Evolutionary conservation across 2,888 invertebrate species (phyloP), one percentile per base, ranked within the genome.

Genomic region (Therioaphis trifolii): DNA sequence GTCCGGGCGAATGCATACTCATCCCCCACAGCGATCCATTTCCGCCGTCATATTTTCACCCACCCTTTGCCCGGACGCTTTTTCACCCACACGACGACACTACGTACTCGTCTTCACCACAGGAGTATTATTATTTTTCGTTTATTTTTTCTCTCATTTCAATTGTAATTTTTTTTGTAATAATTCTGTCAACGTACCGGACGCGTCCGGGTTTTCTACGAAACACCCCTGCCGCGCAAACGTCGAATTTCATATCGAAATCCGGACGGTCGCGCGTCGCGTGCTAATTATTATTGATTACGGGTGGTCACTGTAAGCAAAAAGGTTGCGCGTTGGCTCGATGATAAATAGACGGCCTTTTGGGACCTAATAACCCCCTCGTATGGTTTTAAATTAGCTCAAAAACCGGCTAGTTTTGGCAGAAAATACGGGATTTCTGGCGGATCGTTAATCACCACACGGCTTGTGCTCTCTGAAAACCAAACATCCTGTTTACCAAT

Each of bases 281-380:
- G 46, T n/a, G 79, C 46, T 80, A 80, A 80, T 71, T 80, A 80
- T 80, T 80, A 80, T 71, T 71, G 79, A 80, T 80, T 71, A 58
- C 71, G 27, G 49, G 55, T n/a, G n/a, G n/a, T n/a, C n/a, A n/a
- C n/a, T n/a, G n/a, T 71, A 80, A 80, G 71, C 79, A 80, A 80
- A 80, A 80, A 80, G 71, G 79, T 80, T 55, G 24, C 55, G 69
- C n/a, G n/a, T 29, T 61, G 29, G 18, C 69, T 27, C n/a, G 69
- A 79, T 79, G 79, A 79, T 79, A 55, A 69, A 79, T 79, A 79
- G 69, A 79, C 21, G 69, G 55, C 40, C 69, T 69, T 69, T 55
- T 27, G 79, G 69, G 40, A 69, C n/a, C 43, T 79, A 55, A 79
- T 79, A 77, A 27, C 29, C 27, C 15, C 12, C 68, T 40, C 12